Base-by-base conservation (phyloP, 2,113 vertebrate species). In the Notiomystis cincta region DNA sequence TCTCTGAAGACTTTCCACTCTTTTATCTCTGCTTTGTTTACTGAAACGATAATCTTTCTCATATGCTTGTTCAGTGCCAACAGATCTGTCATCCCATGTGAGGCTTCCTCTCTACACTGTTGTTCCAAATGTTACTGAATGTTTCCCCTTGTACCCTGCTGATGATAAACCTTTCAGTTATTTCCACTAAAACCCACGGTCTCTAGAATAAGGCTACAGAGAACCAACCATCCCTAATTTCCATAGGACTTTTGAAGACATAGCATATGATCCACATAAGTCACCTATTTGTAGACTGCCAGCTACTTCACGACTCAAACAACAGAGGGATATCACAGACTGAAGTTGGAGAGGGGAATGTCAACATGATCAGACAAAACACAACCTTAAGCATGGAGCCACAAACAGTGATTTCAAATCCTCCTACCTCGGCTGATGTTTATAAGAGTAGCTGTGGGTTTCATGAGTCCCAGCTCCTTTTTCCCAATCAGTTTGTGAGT, bases 351-450 rank as follows among this genome's bases (percentile, higher is more conserved):
- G 31, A 25, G 25, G 23, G 11, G 33, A 88, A 54, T 2, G 5
- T 58, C 47, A 86, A n/a, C 23, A n/a, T 3, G 14, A 44, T 42
- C 24, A 64, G 64, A 57, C 40, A 77, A 80, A 79, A 60, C 18
- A 56, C 48, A 75, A 9, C 20, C 33, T 89, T 12, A 79, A 54
- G 24, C 5, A 51, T 30, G 22, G 73, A 78, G 37, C 31, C 61
- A 57, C 38, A 71, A 60, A 40, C 19, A 45, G 13, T 27, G 58
- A 61, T 71, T 87, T 54, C 10, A 70, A 64, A 38, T 22, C 3
- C 3, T 50, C 61, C 83, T 96, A 99, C 98, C 98, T 98, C 98
- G 96, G 95, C 98, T 97, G 27, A 98, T 92, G 82, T 98, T 98
- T 92, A 99, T 83, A 11, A 99, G 97, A n/a, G 95, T 97, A 37